Evolutionary conservation across 2,113 vertebrate species (phyloP).

Genomic region (Hyaena hyaena): DNA sequence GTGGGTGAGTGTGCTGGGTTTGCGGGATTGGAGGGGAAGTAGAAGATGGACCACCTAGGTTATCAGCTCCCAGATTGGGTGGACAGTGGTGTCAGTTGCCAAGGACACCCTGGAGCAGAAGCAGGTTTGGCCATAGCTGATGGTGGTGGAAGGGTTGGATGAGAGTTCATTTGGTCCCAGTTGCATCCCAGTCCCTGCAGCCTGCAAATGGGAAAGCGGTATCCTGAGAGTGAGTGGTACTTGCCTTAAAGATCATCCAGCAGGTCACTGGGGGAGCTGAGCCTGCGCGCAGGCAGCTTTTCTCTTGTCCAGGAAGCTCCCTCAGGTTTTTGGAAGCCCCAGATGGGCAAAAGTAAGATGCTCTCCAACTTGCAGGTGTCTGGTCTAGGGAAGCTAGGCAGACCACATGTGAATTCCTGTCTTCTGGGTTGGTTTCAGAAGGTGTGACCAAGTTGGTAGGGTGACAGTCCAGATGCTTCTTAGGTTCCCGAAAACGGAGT

Average conservation of each 20-base stretch:
- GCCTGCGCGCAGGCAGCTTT: neutral
- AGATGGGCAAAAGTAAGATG: neutral
- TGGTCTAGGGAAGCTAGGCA: neutral
- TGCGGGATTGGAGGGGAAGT: neutral
- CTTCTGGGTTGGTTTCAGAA: slow-evolving; percentile 60
- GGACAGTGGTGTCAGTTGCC: neutral
- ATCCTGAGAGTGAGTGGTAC: neutral
- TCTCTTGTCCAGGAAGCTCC: neutral
- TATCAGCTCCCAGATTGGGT: neutral
- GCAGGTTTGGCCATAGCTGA: neutral
- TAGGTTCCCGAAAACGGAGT: slow-evolving; percentile 61
- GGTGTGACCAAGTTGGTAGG: slow-evolving; percentile 7
- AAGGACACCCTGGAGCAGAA: neutral
- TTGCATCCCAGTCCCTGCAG: neutral
- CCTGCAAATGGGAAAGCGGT: neutral
- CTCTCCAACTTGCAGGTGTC: slow-evolving; percentile 29
- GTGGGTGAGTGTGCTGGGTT: too few species aligned
- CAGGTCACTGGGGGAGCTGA: neutral
- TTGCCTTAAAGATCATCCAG: neutral
- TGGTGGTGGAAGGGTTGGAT: neutral
- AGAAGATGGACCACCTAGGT: neutral
- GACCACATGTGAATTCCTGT: slow-evolving; percentile 34
- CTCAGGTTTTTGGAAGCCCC: neutral
- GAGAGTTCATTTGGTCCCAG: neutral
- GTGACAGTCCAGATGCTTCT: slow-evolving; percentile 62